Conservation (phyloP, 2,797 vertebrate genomes). For the Poecilia picta region DNA sequence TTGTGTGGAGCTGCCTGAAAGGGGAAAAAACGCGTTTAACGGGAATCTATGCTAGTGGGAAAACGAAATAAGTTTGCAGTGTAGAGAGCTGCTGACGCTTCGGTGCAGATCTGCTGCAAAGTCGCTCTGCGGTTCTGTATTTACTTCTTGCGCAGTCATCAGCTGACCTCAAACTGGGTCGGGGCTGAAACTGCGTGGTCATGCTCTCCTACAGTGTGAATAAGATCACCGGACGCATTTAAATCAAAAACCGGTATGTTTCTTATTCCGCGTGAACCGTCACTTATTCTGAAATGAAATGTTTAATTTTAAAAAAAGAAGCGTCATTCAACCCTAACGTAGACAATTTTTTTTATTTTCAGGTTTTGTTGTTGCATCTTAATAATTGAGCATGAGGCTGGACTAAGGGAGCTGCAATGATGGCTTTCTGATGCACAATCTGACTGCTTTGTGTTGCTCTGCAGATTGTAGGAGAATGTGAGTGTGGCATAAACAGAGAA, state of each 20-base stretch:
- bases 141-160: slow-evolving; percentile 60
- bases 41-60: neutral
- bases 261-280: neutral
- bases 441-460: slow-evolving; percentile 26
- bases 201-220: slow-evolving; percentile 48
- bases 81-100: slow-evolving; percentile 25
- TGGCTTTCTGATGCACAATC: neutral
- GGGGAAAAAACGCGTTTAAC: neutral
- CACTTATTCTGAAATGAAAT: neutral
- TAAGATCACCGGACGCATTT: neutral
- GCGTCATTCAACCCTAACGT: neutral
- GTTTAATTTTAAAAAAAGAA: neutral
- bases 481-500: neutral
- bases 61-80: neutral
- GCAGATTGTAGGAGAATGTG: slow-evolving; percentile 24
- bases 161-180: slow-evolving; percentile 54
- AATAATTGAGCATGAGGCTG: neutral
- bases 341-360: neutral
- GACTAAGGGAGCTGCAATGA: neutral
- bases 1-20: neutral
- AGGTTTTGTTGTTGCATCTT: neutral
- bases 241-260: too few species aligned
- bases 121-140: slow-evolving; percentile 54
- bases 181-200: slow-evolving; percentile 54
- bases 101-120: slow-evolving; percentile 66